phyloP scores from a whole-genome alignment of 1,140 invertebrate species.

The Ceratitis capitata region DNA sequence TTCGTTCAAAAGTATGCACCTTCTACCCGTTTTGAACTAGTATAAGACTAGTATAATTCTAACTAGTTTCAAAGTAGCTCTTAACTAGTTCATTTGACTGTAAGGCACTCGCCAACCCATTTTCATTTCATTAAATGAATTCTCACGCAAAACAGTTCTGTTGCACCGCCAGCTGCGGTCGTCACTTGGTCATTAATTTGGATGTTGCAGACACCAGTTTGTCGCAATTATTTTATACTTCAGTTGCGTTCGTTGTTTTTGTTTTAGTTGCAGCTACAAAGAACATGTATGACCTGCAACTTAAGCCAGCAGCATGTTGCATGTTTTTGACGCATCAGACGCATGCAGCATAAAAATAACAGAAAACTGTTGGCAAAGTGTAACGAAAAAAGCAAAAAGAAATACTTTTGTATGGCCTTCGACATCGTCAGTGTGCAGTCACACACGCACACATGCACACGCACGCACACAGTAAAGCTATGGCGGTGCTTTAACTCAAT shows the following conservation, averaged over 20 bases:
- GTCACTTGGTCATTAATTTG: not conserved
- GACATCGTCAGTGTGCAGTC: not conserved
- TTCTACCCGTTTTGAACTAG: no score
- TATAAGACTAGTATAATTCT: no score
- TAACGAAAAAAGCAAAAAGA: not conserved
- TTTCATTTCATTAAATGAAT: not conserved
- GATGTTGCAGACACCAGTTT: not conserved
- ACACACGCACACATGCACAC: not conserved
- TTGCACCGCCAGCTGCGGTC: not conserved
- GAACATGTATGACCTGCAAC: not conserved
- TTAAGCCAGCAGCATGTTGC: not conserved
- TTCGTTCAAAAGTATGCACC: no score
- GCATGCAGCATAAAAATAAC: not conserved
- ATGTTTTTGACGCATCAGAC: not conserved
- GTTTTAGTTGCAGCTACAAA: not conserved
- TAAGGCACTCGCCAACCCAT: no score
- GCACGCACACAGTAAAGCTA: no score
- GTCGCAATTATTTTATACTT: no score
- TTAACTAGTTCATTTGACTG: no score
- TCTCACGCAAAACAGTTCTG: not conserved
- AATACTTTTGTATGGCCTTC: not conserved
- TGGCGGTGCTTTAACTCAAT: not conserved
- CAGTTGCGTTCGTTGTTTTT: not conserved
- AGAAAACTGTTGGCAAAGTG: no score
- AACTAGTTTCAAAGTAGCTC: no score